Evolutionary conservation across 2,888 invertebrate species (phyloP), one percentile per base, ranked within the genome.

Genomic region (Parochlus steinenii): DNA sequence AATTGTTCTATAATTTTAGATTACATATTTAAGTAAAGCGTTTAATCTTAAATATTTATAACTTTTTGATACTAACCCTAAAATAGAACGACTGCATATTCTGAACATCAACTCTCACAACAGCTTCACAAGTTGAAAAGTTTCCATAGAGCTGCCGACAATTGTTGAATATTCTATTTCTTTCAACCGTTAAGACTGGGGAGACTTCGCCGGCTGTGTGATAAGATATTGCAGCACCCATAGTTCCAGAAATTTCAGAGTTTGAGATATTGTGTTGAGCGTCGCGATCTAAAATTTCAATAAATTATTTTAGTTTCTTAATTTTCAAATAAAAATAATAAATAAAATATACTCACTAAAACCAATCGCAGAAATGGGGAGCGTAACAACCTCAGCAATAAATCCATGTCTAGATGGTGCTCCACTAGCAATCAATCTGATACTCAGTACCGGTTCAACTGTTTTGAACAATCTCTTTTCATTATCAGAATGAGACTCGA

Each of bases 321-420:
- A 37, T 14, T 8, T 18, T 29, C 30, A 33, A 29, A 16, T 11
- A 15, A 11, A 33, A 36, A 38, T 18, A 11, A 16, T 40, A 24
- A 30, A 39, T 25, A 7, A 29, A 20, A n/a, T n/a, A n/a, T 42
- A 71, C 80, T 75, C 63, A 86, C 86, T 82, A 47, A 85, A 78
- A 49, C 82, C 85, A 53, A 86, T 79, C 6, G 81, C 81, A 27
- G 89, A 86, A 49, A 89, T 83, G 0, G 98, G 97, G 25, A 95
- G 61, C 0, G 92, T 90, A 1, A 95, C 81, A 33, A 98, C 74
- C 63, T 98, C 97, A 11, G 97, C 98, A 42, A 98, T 82, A 51
- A 98, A 98, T 16, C 98, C 98, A 56, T 92, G 83, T 11, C 71
- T 69, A n/a, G 77, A 77, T 18, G 90, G 86, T 2, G 95, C 95